Base-by-base conservation (phyloP, 2,888 invertebrate genomes). In the Plusia festucae region DNA sequence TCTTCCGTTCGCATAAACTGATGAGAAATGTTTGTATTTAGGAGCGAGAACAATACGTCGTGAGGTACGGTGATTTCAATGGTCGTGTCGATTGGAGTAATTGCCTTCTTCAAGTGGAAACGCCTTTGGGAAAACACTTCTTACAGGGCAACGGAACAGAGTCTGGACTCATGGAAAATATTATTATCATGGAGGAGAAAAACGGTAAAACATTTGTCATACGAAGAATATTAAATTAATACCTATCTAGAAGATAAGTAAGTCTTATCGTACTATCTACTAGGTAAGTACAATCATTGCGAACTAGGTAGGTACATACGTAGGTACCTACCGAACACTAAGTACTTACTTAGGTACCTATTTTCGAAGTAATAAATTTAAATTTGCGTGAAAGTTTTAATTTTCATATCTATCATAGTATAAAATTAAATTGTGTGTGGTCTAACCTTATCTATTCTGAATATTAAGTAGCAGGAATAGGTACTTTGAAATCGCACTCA, bases 81-180 rank as follows among this genome's bases (percentile, higher is more conserved):
- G 80, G 80, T 8, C 71, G 65, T 11, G 82, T 87, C 22, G 66
- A 83, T 20, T 87, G 86, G 87, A 76, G 69, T 55, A 49, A 53
- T 20, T 86, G 87, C 46, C 73, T 78, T 27, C 73, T 87, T 40
- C 83, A 86, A 73, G 79, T 87, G 57, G 80, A 81, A 53, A 78
- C 85, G 0, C 74, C 80, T 0, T 30, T 76, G 7, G 83, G 81
- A 18, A 86, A 82, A 60, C 87, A 87, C 65, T 85, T 78, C 63
- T 65, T 87, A 30, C 83, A 85, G 68, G 87, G 85, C 24, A 76
- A 79, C 32, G 85, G 85, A 5, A 58, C 65, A 4, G 60, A 81
- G n/a, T 70, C 82, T 6, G 87, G 87, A 27, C 52, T 86, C 18
- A 71, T 87, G 53, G 81, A 84, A 60, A 86, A 87, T 58, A 65